Evolutionary conservation across 2,797 vertebrate species (phyloP).

Genomic region (Mycteria americana): DNA sequence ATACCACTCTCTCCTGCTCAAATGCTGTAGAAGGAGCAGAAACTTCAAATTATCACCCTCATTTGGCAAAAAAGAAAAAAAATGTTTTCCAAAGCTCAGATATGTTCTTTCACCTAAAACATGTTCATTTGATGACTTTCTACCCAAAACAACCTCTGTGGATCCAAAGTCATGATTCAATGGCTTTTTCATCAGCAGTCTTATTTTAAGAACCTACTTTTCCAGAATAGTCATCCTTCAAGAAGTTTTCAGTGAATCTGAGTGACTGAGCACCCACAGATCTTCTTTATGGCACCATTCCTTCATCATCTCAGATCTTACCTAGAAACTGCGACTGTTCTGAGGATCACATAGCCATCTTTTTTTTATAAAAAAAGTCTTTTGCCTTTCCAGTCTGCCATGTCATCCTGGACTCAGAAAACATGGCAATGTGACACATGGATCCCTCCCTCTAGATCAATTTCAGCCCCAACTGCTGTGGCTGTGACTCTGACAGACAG

Average conservation of each 20-base stretch:
- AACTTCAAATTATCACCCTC: neutral
- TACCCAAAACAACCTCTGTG: neutral
- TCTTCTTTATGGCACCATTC: neutral
- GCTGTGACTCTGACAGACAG: neutral
- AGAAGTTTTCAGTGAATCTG: neutral
- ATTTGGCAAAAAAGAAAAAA: neutral
- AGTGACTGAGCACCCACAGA: neutral
- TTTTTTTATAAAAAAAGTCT: neutral
- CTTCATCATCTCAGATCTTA: neutral
- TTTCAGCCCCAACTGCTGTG: neutral
- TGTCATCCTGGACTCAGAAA: neutral
- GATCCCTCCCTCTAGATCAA: neutral
- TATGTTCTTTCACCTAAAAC: neutral
- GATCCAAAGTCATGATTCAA: neutral
- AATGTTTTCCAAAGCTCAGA: neutral
- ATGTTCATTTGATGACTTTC: neutral
- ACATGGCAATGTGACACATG: neutral
- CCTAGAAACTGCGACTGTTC: neutral
- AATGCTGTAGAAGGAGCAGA: neutral
- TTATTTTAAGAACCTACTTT: neutral
- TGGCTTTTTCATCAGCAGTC: neutral
- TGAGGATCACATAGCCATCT: neutral
- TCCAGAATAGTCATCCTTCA: neutral
- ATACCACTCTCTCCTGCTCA: neutral
- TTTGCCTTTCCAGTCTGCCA: neutral